Base-by-base conservation (phyloP, 64 coral and sea anemone species). In the Astreopora myriophthalma region DNA sequence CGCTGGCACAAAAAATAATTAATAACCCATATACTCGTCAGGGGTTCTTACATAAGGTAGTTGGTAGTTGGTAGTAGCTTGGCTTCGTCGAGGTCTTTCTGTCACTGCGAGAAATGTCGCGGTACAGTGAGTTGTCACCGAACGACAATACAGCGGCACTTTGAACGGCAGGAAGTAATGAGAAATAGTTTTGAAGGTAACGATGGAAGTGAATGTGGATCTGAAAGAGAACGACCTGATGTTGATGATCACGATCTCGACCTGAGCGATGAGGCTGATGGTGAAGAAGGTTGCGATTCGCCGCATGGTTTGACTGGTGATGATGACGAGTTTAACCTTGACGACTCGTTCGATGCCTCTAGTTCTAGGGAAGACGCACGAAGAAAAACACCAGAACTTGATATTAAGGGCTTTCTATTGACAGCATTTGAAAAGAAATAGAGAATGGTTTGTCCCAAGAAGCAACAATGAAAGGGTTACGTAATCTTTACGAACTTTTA, bases 401-500 rank as follows among this genome's bases (percentile, higher is more conserved):
- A 86, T 40, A 86, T 86, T 6, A 46, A 16, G 23, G 39, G 58
- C 6, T 64, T 36, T 71, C 28, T 86, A 38, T 65, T 86, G 34
- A 1, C 62, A 0, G n/a, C 48, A 58, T 86, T 24, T 71, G 11
- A 58, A 86, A 34, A 17, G 34, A 86, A 48, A 32, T 86, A 0
- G 24, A 86, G 23, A 23, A 86, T 71, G 84, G 84, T 6, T 28
- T 48, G 84, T 71, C 84, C 46, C 84, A 86, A 44, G 84, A 86
- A 86, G 84, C 17, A 19, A 86, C 84, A 42, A 20, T 86, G 32
- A 34, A 61, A n/a, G 63, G 58, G 24, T 64, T 86, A 46, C 60
- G 20, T 3, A 69, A 86, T 48, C 58, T 86, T 24, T 86, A 86
- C 48, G 84, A 86, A 48, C 35, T 60, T 68, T n/a, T 38, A 8